Percentiles rank a stretch among this genome's conserved stretches.
Conservation (phyloP, 53 echinoderm and acorn worm genomes). For the Hippasteria phrygiana region DNA sequence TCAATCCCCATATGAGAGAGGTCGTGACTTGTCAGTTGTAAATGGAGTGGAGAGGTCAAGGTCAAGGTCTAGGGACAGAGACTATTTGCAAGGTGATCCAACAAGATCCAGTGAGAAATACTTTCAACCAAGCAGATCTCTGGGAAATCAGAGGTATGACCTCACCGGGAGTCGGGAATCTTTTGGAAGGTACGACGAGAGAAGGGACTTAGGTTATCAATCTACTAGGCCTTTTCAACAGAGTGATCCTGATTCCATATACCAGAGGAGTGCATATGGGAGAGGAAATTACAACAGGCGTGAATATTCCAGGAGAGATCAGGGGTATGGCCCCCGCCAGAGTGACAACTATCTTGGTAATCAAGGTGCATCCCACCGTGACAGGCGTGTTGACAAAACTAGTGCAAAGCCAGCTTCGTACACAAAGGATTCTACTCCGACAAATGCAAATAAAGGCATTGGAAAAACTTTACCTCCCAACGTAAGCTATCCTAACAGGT, state of each 20-base stretch:
- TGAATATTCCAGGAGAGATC: background rate
- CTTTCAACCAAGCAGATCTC: background rate
- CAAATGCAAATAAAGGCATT: background rate
- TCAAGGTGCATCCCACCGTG: constrained; percentile 9
- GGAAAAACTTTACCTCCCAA: background rate
- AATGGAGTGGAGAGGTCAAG: constrained; percentile 32
- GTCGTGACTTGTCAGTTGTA: background rate
- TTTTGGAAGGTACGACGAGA: background rate
- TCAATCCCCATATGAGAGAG: background rate
- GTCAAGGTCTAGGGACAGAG: background rate
- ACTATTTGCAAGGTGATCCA: background rate
- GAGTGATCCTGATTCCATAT: background rate
- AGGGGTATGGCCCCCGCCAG: constrained; percentile 26
- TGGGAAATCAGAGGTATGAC: background rate
- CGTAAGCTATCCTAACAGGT: background rate
- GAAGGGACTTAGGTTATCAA: constrained; percentile 20
- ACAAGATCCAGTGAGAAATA: background rate
- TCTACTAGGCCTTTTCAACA: background rate
- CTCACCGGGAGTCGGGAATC: background rate
- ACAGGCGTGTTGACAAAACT: background rate
- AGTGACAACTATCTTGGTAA: constrained; percentile 37
- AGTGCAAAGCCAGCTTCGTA: constrained; percentile 24
- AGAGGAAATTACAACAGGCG: background rate
- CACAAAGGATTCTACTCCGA: background rate
- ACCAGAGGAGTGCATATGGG: background rate